Base-by-base conservation (phyloP, 2,888 invertebrate genomes). In the Acronicta psi region DNA sequence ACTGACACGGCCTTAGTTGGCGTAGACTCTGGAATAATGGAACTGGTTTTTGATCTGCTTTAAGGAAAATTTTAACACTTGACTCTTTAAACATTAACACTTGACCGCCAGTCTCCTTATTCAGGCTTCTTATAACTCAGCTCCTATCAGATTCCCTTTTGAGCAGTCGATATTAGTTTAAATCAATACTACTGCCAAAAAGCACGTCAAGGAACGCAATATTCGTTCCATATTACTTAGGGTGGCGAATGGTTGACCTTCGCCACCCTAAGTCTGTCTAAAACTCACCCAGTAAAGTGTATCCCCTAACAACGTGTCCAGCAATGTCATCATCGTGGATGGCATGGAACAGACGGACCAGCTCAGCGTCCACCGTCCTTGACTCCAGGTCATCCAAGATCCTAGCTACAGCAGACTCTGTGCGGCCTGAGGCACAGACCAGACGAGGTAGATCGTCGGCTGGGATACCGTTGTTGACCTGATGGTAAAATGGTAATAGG, bases 301-400 rank as follows among this genome's bases (percentile, higher is more conserved):
- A 98, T 16, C 98, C 98, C 68, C 98, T 95, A 77, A 96, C 97
- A 2, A 97, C 95, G 80, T 97, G 96, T 0, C 96, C 95, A 1
- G 90, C 81, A 2, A 95, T 95, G 13, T 95, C 93, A 2, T 95
- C 94, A 42, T 91, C 89, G 59, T 96, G 95, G 29, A 96, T 89
- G 9, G 95, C 92, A 40, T 96, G 96, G 41, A 96, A 84, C 0
- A 97, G 88, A 17, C 95, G 92, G 20, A 96, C 83, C 38, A 94
- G 94, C 72, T 97, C 96, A 0, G 90, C 92, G 79, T 97, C 96
- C 0, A 96, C 85, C 0, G 95, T 94, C 71, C 93, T 94, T 8
- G 93, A 94, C 70, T 95, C 95, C 23, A 97, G 85, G 49, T 96
- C 95, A 61, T 96, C 93, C 8, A 97, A 86, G 59, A 98, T 91